Evolutionary conservation across 2,797 vertebrate genomes (phyloP).

Genomic region (Alca torda): DNA sequence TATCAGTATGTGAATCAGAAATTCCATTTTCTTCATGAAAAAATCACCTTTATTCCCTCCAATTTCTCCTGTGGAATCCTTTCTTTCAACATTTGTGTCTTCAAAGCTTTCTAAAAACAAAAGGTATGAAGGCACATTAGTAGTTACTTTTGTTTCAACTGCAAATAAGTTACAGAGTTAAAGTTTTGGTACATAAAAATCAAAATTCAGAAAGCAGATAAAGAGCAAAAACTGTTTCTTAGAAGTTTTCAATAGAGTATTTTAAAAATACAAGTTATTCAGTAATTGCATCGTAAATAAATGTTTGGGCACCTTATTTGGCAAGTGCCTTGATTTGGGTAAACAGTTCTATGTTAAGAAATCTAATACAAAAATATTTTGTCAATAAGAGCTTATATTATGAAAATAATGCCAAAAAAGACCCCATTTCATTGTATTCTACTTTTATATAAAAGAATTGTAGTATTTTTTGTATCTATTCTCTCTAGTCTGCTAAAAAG

Average conservation of each 20-base stretch:
- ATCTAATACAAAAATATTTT: not conserved
- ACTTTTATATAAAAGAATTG: not conserved
- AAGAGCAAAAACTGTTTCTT: not conserved
- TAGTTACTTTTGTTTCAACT: conserved; percentile 13
- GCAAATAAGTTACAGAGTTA: not conserved
- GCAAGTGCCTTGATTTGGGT: not conserved
- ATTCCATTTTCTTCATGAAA: not conserved
- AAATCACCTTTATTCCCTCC: conserved; percentile 4
- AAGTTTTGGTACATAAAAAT: not conserved
- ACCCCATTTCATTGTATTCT: not conserved
- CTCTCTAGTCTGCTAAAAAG: not conserved
- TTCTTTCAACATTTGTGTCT: not conserved
- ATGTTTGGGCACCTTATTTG: not conserved
- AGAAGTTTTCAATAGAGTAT: not conserved
- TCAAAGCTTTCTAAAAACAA: conserved; percentile 20
- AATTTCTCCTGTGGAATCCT: not conserved
- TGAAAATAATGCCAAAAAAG: not conserved
- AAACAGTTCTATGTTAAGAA: not conserved
- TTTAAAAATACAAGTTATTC: not conserved
- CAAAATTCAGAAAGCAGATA: not conserved
- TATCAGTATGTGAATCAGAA: not conserved
- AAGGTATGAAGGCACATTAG: not conserved
- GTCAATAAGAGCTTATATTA: not conserved
- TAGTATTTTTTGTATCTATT: not conserved
- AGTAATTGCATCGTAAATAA: not conserved